These are phyloP conservation scores for Parazoanthus darwini DNA, from an alignment of 92 coral and sea anemone genomes.

Conservation along the genomic window DNA sequence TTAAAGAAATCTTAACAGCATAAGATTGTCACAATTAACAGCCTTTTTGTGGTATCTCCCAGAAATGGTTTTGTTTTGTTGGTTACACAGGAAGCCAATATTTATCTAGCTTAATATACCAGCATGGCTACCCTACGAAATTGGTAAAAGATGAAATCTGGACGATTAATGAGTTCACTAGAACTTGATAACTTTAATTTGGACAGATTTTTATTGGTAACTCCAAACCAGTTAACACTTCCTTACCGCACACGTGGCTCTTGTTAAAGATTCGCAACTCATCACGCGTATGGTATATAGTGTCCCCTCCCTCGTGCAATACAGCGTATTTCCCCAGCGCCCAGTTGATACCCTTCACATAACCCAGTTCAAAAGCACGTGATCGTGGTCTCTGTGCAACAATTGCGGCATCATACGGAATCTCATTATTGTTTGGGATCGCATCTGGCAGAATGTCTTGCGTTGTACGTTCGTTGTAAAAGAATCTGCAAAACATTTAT, in stretches of 20 bases:
- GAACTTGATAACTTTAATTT: background rate
- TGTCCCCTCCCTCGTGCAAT: constrained; percentile 77
- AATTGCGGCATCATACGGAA: constrained; percentile 68
- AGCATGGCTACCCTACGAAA: too few species aligned
- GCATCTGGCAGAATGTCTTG: constrained; percentile 67
- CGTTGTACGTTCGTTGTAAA: constrained; percentile 60
- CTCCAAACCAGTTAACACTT: too few species aligned
- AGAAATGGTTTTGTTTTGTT: too few species aligned
- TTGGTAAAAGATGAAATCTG: background rate
- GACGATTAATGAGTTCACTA: background rate
- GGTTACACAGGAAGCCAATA: too few species aligned
- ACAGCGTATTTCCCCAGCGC: constrained; percentile 64
- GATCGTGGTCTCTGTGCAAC: constrained; percentile 84
- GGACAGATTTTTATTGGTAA: too few species aligned
- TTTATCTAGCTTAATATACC: too few species aligned
- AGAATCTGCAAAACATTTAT: background rate
- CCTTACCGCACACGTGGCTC: constrained; percentile 13
- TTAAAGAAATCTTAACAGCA: too few species aligned
- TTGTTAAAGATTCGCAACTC: constrained; percentile 78
- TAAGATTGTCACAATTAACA: too few species aligned
- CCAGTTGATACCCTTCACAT: constrained; percentile 73
- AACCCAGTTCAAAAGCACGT: constrained; percentile 79
- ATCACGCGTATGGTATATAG: constrained; percentile 68
- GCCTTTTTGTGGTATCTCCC: too few species aligned
- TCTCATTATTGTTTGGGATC: constrained; percentile 66